Base-by-base conservation (phyloP, 2,797 vertebrate genomes). In the Acanthopagrus latus region DNA sequence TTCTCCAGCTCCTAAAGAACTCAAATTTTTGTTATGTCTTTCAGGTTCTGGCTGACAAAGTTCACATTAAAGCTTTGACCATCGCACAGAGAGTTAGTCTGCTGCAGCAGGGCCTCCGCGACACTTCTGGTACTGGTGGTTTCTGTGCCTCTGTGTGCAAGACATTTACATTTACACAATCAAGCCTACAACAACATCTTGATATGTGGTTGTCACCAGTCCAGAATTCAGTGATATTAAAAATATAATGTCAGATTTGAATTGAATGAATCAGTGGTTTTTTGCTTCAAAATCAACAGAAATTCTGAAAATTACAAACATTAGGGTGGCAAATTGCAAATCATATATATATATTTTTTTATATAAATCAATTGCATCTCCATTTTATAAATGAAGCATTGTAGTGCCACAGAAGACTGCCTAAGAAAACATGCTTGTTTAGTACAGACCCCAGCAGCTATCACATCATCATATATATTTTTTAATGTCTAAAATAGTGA, bases 21-120 rank as follows among this genome's bases (percentile, higher is more conserved):
- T 51, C 29, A 64, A 6, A 51, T 2, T 2, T 70, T 17, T 81
- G 16, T 48, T 68, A 64, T 81, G 3, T 83, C 10, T 86, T 80
- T 71, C 87, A 99, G 98, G 96, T 99, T 91, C 95, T 99, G 80
- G 95, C 97, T 52, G 98, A 98, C 43, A 99, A 99, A 80, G 96
- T 99, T 90, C 97, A 98, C 65, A 94, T 99, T 83, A 96, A 95
- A 94, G 97, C 96, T 76, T 80, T 99, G 81, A 96, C 95, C 67
- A 99, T 99, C 79, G 97, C 98, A 64, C 97, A 98, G 88, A 97
- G 98, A 94, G 98, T 99, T 65, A 94, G 91, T 84, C 90, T 99
- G 2, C 93, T 99, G 91, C 96, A 97, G 64, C 96, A 97, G 85
- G 98, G 98, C 56, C 95, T 99, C 74, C 96, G 93, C 80, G 98